Evolutionary conservation across 2,113 vertebrate species (phyloP).

Genomic region (Corynorhinus townsendii): DNA sequence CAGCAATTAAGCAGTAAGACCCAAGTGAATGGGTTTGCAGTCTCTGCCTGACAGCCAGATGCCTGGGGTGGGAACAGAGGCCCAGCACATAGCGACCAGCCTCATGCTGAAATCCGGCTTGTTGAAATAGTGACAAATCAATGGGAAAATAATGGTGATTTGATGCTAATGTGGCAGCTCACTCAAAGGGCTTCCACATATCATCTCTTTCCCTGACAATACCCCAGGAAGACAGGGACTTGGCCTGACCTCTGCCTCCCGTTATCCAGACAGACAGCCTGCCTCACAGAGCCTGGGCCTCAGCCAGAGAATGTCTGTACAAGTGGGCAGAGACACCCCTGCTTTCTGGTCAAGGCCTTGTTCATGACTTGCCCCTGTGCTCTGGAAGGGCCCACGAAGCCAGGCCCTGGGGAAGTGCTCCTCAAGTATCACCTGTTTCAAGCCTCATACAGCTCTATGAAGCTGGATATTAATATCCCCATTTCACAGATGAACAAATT

Average conservation of each 20-base stretch:
- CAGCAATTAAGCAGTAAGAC: constrained; percentile 57
- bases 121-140: not conserved
- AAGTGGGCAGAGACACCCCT: accelerated
- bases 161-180: not conserved
- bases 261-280: not conserved
- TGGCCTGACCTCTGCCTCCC: not conserved
- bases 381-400: not conserved
- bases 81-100: not conserved
- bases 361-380: not conserved
- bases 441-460: not conserved
- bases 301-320: no score
- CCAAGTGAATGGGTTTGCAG: not conserved
- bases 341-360: accelerated
- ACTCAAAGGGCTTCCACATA: accelerated
- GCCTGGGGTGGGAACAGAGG: not conserved
- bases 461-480: not conserved
- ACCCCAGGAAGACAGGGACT: not conserved
- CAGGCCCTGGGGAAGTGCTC: not conserved
- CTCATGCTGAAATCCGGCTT: not conserved
- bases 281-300: not conserved
- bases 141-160: not conserved
- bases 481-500: not conserved
- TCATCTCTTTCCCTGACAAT: not conserved
- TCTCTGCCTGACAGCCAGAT: constrained; percentile 28
- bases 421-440: not conserved